Evolutionary conservation across 2,888 invertebrate species (phyloP).

Genomic region (Erpobdella octoculata): DNA sequence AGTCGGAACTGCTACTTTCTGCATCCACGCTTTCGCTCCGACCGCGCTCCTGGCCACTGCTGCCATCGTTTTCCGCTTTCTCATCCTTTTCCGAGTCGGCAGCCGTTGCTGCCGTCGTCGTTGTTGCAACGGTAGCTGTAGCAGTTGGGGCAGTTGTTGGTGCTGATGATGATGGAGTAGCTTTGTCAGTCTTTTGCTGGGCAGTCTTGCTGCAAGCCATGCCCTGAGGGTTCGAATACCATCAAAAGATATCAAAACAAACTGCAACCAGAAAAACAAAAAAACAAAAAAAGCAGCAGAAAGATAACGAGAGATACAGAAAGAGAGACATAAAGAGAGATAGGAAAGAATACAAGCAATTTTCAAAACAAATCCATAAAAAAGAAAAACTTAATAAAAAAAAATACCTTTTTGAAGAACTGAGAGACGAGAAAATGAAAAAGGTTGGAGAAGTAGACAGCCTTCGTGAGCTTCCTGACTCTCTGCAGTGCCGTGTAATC

Average conservation of each 20-base stretch:
- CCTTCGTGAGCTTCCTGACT: constrained; percentile 64
- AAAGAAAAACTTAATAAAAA: background rate
- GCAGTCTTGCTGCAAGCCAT: background rate
- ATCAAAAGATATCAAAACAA: background rate
- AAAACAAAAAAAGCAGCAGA: too few relatives aligned
- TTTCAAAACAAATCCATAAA: background rate
- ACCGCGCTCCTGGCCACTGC: constrained; percentile 3
- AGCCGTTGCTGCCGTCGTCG: background rate
- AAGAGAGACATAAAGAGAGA: too few relatives aligned
- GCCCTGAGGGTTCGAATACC: too few relatives aligned
- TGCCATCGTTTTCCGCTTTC: background rate
- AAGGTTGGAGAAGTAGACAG: constrained; percentile 70
- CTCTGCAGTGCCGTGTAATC: constrained; percentile 53
- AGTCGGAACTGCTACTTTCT: constrained; percentile 61
- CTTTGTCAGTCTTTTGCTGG: constrained; percentile 5
- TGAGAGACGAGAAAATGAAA: constrained; percentile 79
- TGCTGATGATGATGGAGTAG: background rate
- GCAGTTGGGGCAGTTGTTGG: background rate
- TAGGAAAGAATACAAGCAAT: too few relatives aligned
- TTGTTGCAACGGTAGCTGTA: background rate
- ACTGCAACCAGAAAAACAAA: too few relatives aligned
- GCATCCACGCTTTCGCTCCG: constrained; percentile 18
- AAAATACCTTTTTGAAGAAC: constrained; percentile 70
- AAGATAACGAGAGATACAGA: too few relatives aligned
- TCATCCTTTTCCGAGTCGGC: background rate